phyloP scores from a whole-genome alignment of 2,113 vertebrate species.

The Indicator indicator region DNA sequence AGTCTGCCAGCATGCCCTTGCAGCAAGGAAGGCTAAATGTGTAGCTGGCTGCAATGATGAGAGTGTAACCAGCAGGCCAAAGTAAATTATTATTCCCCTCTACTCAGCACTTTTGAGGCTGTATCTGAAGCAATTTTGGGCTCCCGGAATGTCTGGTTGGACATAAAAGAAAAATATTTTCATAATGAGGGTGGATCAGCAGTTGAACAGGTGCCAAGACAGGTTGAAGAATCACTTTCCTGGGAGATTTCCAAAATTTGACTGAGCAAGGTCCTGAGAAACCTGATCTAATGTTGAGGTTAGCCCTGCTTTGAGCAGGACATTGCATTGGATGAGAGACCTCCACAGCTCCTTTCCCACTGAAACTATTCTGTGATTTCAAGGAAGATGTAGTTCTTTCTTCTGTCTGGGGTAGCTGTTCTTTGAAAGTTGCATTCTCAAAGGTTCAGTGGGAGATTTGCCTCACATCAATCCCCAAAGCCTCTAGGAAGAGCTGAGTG shows the following conservation, averaged over 20 bases:
- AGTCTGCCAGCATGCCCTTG: not conserved
- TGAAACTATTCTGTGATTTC: not conserved
- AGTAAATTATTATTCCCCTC: constrained; percentile 31
- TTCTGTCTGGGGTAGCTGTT: not conserved
- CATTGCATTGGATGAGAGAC: not conserved
- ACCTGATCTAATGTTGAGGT: not conserved
- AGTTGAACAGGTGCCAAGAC: constrained; percentile 18
- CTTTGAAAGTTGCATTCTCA: not conserved
- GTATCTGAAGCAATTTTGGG: constrained; percentile 4
- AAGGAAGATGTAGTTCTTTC: not conserved
- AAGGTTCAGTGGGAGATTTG: not conserved
- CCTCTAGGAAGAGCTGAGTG: not conserved
- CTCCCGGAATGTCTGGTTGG: constrained; percentile 25
- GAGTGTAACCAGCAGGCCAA: constrained; percentile 10
- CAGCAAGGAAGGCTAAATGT: not conserved
- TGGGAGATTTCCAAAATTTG: constrained; percentile 38
- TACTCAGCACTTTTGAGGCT: constrained; percentile 34
- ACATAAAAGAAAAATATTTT: constrained; percentile 45
- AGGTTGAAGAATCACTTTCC: constrained; percentile 15
- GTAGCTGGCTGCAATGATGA: not conserved
- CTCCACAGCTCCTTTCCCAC: not conserved
- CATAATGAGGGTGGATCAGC: constrained; percentile 12
- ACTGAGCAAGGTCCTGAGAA: not conserved
- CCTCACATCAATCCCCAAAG: not conserved
- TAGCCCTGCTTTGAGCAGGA: not conserved